phyloP scores from a whole-genome alignment of 2,888 invertebrate genomes.

The Alitta virens region DNA sequence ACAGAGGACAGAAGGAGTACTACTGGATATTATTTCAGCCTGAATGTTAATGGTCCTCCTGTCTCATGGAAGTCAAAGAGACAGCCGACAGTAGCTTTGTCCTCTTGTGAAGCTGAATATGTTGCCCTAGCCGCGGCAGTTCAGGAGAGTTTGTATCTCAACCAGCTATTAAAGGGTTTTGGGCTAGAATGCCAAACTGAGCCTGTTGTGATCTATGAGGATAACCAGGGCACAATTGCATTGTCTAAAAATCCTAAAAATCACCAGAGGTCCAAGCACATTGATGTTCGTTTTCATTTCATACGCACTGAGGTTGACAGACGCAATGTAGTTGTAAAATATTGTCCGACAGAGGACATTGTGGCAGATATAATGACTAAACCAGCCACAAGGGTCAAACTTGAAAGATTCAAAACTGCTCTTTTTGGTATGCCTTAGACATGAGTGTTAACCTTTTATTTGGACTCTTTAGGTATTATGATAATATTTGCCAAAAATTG shows the following conservation, averaged over 20 bases:
- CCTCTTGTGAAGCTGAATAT: slow-evolving; percentile 34
- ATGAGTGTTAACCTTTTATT: too few relatives aligned
- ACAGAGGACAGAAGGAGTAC: not conserved
- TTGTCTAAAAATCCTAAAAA: slow-evolving; percentile 22
- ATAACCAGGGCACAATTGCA: slow-evolving; percentile 30
- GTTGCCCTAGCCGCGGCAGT: slow-evolving; percentile 29
- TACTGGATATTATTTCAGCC: slow-evolving; percentile 35
- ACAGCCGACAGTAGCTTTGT: slow-evolving; percentile 28
- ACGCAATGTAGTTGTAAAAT: too few relatives aligned
- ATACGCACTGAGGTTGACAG: not conserved
- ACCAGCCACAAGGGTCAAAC: too few relatives aligned
- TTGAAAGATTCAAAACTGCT: too few relatives aligned
- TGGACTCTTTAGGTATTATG: too few relatives aligned
- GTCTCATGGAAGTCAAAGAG: slow-evolving; percentile 24
- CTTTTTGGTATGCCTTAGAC: too few relatives aligned
- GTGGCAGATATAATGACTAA: too few relatives aligned
- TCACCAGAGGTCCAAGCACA: slow-evolving; percentile 31
- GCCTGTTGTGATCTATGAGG: slow-evolving; percentile 12
- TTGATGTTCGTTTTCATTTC: slow-evolving; percentile 28
- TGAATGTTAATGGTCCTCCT: slow-evolving; percentile 32
- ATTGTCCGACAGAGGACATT: too few relatives aligned
- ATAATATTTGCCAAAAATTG: too few relatives aligned
- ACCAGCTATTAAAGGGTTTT: slow-evolving; percentile 5
- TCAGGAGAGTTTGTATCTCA: slow-evolving; percentile 27
- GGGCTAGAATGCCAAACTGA: too few relatives aligned